phyloP scores from a whole-genome alignment of 2,888 invertebrate genomes.

The Lasiommata megera region DNA sequence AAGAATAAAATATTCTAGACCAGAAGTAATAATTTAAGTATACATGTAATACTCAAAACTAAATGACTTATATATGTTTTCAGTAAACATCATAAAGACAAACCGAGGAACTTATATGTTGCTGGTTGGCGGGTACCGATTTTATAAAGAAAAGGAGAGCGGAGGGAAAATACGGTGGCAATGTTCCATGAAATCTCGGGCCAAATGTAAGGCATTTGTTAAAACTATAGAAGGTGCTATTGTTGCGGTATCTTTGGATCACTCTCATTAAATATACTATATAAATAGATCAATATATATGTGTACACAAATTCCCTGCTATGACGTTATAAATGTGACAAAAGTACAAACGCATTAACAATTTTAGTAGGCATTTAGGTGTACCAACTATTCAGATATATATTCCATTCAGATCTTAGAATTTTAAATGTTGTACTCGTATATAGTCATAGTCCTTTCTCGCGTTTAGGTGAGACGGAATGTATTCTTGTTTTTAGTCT shows the following conservation, averaged over 20 bases:
- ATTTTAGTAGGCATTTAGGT: no score
- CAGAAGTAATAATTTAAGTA: not conserved
- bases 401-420: no score
- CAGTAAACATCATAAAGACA: conserved; percentile 46
- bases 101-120: conserved; percentile 51
- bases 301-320: no score
- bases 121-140: conserved; percentile 46
- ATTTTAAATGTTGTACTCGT: no score
- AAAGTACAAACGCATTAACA: no score
- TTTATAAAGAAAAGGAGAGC: conserved; percentile 45
- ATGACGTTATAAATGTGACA: no score
- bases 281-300: no score
- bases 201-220: conserved; percentile 47
- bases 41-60: not conserved
- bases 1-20: not conserved
- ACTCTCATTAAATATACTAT: conserved; percentile 43
- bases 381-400: no score
- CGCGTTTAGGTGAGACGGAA: no score
- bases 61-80: no score
- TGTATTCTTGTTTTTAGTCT: no score
- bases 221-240: conserved; percentile 41
- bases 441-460: no score
- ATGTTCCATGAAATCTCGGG: conserved; percentile 43
- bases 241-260: conserved; percentile 37
- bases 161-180: conserved; percentile 47